Evolutionary conservation across 1,140 invertebrate genomes (phyloP).

Genomic region (Cotesia chilonis): DNA sequence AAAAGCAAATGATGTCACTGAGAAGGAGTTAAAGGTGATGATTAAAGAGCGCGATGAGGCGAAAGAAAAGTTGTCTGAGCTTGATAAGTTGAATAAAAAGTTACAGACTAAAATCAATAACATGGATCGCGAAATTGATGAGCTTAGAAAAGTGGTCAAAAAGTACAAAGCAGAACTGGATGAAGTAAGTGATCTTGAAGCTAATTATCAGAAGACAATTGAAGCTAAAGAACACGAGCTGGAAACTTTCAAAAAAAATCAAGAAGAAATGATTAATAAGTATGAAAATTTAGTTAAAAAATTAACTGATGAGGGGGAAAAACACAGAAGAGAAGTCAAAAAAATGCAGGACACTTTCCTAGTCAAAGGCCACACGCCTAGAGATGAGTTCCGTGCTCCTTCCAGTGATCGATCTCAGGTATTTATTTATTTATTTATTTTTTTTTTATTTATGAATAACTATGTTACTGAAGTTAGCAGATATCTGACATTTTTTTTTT

Average conservation of each 20-base stretch:
- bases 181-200: not conserved
- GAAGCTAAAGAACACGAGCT: conserved; percentile 49
- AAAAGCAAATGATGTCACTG: conserved; percentile 8
- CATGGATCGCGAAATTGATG: conserved; percentile 12
- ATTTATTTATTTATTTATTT: no score
- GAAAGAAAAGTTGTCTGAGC: conserved; percentile 3
- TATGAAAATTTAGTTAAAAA: conserved; percentile 54
- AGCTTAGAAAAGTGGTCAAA: conserved; percentile 7
- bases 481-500: no score
- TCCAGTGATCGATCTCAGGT: conserved; percentile 6
- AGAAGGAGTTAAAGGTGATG: conserved; percentile 33
- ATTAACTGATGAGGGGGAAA: conserved; percentile 48
- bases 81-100: not conserved
- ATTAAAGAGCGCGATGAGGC: conserved; percentile 35
- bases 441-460: no score
- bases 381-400: conserved; percentile 30
- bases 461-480: no score
- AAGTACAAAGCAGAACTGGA: conserved; percentile 13
- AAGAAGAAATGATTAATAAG: conserved; percentile 47
- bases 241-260: conserved; percentile 52
- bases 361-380: conserved; percentile 23
- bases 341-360: conserved; percentile 45
- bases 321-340: conserved; percentile 46
- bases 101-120: conserved; percentile 11
- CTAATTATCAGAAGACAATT: conserved; percentile 3